Conservation (phyloP, 2,888 invertebrate genomes). For the Melipona bicolor region DNA sequence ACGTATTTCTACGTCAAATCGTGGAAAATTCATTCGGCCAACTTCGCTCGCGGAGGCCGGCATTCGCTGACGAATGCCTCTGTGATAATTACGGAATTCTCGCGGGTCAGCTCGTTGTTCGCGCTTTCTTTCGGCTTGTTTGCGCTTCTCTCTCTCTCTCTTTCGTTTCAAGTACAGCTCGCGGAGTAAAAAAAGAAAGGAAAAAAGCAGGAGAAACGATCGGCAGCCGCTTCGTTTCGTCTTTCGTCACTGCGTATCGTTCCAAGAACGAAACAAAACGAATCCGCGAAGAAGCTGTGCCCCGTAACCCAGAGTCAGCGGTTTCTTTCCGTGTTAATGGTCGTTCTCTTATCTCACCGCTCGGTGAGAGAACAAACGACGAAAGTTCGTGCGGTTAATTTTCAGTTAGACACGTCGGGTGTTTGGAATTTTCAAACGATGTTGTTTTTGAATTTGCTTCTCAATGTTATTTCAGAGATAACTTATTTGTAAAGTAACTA, state of each 20-base stretch:
- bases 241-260: constrained; percentile 63
- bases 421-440: no score
- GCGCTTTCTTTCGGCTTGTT: constrained; percentile 49
- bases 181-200: constrained; percentile 18
- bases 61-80: constrained; percentile 45
- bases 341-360: constrained; percentile 52
- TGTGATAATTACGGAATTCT: constrained; percentile 69
- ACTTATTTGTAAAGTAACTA: no score
- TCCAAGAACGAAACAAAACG: constrained; percentile 60
- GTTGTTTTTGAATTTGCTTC: no score
- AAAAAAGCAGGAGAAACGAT: constrained; percentile 12
- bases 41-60: constrained; percentile 13
- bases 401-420: not conserved
- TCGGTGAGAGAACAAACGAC: constrained; percentile 32
- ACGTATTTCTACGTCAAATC: not conserved
- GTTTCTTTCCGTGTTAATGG: constrained; percentile 64
- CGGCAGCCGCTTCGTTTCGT: constrained; percentile 47
- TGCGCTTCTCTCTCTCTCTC: not conserved
- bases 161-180: not conserved
- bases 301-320: constrained; percentile 36
- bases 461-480: no score
- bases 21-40: constrained; percentile 7
- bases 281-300: constrained; percentile 46
- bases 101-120: constrained; percentile 68
- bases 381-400: constrained; percentile 27